Conservation (phyloP, 2,888 invertebrate species). For the Fissipunctia ypsillon region DNA sequence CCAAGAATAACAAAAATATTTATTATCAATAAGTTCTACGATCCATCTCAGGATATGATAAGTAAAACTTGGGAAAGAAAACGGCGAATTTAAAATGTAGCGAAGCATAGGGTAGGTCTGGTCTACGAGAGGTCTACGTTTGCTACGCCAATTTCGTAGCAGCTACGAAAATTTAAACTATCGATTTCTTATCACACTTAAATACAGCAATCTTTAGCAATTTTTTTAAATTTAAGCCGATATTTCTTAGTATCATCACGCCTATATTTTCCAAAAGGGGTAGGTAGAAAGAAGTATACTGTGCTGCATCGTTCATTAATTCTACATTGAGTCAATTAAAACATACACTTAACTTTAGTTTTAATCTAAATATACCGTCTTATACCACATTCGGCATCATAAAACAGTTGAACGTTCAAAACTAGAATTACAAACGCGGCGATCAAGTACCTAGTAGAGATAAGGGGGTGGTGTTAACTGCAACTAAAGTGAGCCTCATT, state of each 20-base stretch:
- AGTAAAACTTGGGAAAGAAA: background rate
- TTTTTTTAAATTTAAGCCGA: background rate
- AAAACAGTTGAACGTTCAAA: background rate
- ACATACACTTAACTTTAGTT: too few species aligned
- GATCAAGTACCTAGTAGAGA: slow-evolving; percentile 74
- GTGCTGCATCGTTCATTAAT: background rate
- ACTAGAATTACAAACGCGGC: slow-evolving; percentile 28
- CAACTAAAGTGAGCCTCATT: slow-evolving; percentile 78
- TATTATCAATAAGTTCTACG: background rate
- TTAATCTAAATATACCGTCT: background rate
- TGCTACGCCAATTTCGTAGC: slow-evolving; percentile 65
- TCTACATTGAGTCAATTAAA: background rate
- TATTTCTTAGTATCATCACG: background rate
- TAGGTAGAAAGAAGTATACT: slow-evolving; percentile 8
- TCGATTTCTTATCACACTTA: slow-evolving; percentile 19
- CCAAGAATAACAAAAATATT: background rate
- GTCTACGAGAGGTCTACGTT: slow-evolving; percentile 66
- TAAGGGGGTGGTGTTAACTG: slow-evolving; percentile 76
- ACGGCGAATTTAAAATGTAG: slow-evolving; percentile 16
- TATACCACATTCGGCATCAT: background rate
- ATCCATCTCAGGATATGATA: background rate
- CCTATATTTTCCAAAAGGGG: background rate
- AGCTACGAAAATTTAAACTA: slow-evolving; percentile 37
- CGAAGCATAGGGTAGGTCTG: slow-evolving; percentile 47
- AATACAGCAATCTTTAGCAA: background rate